Evolutionary conservation across 1,140 invertebrate species (phyloP).

Genomic region (Heliconius himera): DNA sequence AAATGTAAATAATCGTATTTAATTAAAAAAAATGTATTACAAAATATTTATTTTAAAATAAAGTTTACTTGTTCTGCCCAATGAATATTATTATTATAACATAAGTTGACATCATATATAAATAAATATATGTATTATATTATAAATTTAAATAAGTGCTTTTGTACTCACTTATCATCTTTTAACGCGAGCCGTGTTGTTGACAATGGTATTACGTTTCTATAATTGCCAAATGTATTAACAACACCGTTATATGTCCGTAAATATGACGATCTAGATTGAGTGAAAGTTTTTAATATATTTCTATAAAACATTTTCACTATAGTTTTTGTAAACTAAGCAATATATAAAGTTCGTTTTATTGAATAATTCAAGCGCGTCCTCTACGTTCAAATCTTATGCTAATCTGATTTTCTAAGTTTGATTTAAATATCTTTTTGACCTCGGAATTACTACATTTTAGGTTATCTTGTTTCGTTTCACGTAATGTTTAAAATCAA

Average conservation of each 20-base stretch:
- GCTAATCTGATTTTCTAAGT: conserved; percentile 20
- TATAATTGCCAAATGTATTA: conserved; percentile 60
- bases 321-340: conserved; percentile 1
- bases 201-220: conserved; percentile 57
- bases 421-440: conserved; percentile 24
- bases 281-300: conserved; percentile 56
- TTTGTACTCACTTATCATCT: conserved; percentile 67
- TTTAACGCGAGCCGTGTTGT: conserved; percentile 61
- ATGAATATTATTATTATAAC: neutral
- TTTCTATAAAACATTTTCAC: conserved; percentile 61
- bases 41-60: neutral
- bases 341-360: neutral
- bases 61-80: neutral
- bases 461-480: conserved; percentile 32
- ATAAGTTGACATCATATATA: neutral
- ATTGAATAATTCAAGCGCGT: conserved; percentile 30
- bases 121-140: neutral
- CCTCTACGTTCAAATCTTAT: conserved; percentile 24
- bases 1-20: no score
- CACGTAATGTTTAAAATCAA: conserved; percentile 5
- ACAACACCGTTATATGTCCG: conserved; percentile 54
- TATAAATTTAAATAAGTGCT: neutral
- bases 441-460: conserved; percentile 31
- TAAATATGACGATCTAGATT: conserved; percentile 49
- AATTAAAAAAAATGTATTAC: neutral